phyloP scores from a whole-genome alignment of 1,140 invertebrate genomes.

The Sarcophaga bullata region DNA sequence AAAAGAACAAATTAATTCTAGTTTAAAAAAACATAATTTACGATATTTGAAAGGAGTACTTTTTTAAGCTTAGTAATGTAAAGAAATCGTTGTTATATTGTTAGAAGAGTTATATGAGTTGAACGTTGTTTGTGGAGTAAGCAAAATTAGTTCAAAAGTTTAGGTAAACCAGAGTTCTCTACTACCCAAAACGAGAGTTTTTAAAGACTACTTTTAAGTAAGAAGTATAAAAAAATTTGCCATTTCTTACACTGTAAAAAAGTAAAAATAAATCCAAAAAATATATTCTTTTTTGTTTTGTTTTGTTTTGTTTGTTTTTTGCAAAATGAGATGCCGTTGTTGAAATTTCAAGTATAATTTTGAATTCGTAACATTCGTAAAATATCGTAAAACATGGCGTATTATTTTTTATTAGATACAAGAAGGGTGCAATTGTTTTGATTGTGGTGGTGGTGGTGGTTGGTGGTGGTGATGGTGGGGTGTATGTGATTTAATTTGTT shows the following conservation, averaged over 20 bases:
- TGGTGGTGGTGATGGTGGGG: conserved; percentile 1
- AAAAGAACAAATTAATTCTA: no score
- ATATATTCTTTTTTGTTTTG: conserved; percentile 21
- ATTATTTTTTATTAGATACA: conserved; percentile 11
- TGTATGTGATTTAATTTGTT: neutral
- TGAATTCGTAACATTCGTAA: conserved; percentile 28
- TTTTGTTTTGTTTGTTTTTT: neutral
- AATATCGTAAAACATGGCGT: conserved; percentile 6
- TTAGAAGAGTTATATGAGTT: no score
- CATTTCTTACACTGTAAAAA: conserved; percentile 44
- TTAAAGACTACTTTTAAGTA: conserved; percentile 28
- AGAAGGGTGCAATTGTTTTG: conserved; percentile 3
- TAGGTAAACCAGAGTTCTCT: neutral
- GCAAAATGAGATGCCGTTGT: conserved; percentile 24
- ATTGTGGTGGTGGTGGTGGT: neutral
- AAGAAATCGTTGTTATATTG: no score
- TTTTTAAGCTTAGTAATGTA: no score
- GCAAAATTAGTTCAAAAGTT: no score
- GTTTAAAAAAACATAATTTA: no score
- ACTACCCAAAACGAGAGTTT: conserved; percentile 29
- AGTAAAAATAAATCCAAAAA: conserved; percentile 45
- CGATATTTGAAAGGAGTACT: no score
- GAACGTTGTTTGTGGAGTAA: no score
- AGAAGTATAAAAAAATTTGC: conserved; percentile 31
- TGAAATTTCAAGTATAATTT: conserved; percentile 29